Base-by-base conservation (phyloP, 2,888 invertebrate genomes). In the Sinopyrophorus schimmeli region DNA sequence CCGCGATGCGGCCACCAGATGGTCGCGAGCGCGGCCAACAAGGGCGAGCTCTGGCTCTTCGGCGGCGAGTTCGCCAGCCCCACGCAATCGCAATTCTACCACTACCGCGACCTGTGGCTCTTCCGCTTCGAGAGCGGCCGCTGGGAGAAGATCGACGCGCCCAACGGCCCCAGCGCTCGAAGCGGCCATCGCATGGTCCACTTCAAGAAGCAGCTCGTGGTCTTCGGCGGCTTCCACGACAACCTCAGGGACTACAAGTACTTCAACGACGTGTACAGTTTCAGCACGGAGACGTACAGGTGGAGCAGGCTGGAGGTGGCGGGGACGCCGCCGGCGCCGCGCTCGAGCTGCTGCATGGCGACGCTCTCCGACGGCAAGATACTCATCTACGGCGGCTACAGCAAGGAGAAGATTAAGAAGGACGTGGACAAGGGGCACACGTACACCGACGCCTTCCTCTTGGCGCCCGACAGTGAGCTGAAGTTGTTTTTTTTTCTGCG, bases 31-130 rank as follows among this genome's bases (percentile, higher is more conserved):
- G 81, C 87, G 0, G 82, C 84, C 23, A 83, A 83, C 59, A 84
- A 83, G 76, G 90, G 89, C 1, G 83, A 85, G 61, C 61, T 84
- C 2, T 89, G 88, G 76, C 76, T 88, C 31, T 95, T 94, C 76
- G 96, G 95, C 4, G 96, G 96, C 1, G 95, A 96, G 75, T 94
- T 87, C 74, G 87, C 92, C 2, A 93, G 91, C 66, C 89, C 90
- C 0, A 84, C 89, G 0, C 92, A 94, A 68, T 84, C 89, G 10
- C 95, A 95, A 73, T 96, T 93, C 72, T 87, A 93, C 67, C 95
- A 96, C 69, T 95, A 92, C 71, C 86, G 84, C 66, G 95, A 96
- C 69, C 76, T 96, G 0, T 96, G 95, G 94, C 83, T 89, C 42
- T 89, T 85, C 67, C 86, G 87, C 57, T 71, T 94, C 0, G 79